Evolutionary conservation across 2,888 invertebrate species (phyloP).

Genomic region (Tipula confusa): DNA sequence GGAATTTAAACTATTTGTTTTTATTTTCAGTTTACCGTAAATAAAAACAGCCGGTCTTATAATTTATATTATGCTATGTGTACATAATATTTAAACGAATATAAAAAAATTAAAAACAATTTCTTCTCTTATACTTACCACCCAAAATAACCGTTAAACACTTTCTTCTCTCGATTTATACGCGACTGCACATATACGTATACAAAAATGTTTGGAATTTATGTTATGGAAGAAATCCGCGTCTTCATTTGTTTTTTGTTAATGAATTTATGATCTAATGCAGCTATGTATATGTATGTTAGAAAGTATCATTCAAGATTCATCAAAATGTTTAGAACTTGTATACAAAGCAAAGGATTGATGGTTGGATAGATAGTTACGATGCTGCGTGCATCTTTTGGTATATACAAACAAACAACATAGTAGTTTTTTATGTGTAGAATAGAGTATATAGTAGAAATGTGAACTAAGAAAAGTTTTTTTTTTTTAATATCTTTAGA

Average conservation of each 20-base stretch:
- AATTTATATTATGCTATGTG: not conserved
- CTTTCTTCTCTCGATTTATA: not conserved
- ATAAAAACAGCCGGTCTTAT: conserved; percentile 3
- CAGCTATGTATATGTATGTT: not conserved
- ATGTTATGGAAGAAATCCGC: no score
- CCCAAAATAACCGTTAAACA: conserved; percentile 20
- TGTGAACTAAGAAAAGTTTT: not conserved
- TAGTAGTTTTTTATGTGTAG: no score
- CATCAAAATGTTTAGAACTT: not conserved
- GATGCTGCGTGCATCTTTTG: not conserved
- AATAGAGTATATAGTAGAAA: not conserved
- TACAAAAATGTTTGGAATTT: not conserved
- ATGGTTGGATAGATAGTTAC: not conserved
- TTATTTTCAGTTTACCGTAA: conserved; percentile 14
- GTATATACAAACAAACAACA: not conserved
- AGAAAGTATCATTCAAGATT: not conserved
- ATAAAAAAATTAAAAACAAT: not conserved
- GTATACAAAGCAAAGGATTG: not conserved
- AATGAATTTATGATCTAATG: conserved; percentile 25
- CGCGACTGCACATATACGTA: no score
- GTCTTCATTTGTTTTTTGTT: not conserved
- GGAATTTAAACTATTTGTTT: not conserved
- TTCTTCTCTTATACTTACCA: not conserved
- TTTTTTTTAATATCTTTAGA: not conserved
- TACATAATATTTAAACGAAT: not conserved